Evolutionary conservation across 2,797 vertebrate genomes (phyloP).

Genomic region (Basileuterus tristriatus): DNA sequence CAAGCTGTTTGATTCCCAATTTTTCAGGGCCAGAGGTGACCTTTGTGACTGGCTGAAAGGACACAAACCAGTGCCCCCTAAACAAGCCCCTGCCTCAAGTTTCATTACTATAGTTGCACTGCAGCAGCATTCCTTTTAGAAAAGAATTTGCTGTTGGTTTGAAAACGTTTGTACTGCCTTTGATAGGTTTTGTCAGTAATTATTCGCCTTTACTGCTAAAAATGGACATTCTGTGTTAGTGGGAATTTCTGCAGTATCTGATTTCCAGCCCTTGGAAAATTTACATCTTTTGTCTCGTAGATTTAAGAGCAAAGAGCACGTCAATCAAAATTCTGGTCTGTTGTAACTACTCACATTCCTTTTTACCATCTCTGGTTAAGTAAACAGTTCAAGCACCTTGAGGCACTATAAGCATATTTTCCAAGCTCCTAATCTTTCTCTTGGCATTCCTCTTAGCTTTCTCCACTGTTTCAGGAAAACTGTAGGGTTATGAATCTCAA

Average conservation of each 20-base stretch:
- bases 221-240: neutral
- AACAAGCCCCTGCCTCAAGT: neutral
- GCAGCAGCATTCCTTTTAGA: neutral
- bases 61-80: neutral
- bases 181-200: neutral
- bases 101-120: neutral
- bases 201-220: neutral
- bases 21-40: neutral
- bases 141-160: conserved; percentile 5
- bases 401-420: neutral
- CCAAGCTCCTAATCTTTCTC: conserved; percentile 5
- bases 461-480: neutral
- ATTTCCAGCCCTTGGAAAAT: neutral
- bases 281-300: neutral
- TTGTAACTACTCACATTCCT: neutral
- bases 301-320: neutral
- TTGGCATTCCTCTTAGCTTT: conserved; percentile 9
- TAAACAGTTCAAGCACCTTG: conserved; percentile 26
- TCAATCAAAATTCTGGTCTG: neutral
- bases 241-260: neutral
- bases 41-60: neutral
- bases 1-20: neutral
- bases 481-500: neutral
- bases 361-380: neutral
- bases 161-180: neutral